These are phyloP conservation scores for Tethea ocularis DNA, from an alignment of 2,888 invertebrate genomes.

Conservation along the genomic window DNA sequence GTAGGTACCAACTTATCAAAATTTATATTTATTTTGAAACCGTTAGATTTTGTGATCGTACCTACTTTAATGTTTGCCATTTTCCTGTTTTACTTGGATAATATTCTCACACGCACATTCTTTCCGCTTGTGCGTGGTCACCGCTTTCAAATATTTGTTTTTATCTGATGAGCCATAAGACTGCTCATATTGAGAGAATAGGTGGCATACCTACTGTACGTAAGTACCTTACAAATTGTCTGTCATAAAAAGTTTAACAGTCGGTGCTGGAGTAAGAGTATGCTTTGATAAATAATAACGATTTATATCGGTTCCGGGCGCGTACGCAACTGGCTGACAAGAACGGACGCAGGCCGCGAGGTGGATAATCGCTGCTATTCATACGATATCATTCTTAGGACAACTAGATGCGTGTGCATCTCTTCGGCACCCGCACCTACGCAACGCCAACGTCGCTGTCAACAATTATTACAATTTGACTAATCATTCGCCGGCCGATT, in stretches of 20 bases:
- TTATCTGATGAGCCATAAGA: constrained; percentile 33
- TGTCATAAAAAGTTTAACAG: constrained; percentile 15
- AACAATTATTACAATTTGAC: constrained; percentile 84
- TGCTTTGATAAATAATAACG: constrained; percentile 10
- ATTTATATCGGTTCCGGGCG: constrained; percentile 59
- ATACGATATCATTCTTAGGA: constrained; percentile 79
- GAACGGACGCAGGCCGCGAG: constrained; percentile 40
- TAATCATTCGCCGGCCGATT: constrained; percentile 78
- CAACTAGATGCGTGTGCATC: constrained; percentile 81
- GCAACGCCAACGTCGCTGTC: constrained; percentile 77
- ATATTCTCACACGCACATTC: constrained; percentile 74
- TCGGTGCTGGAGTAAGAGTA: constrained; percentile 37
- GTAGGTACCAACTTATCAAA: constrained; percentile 45
- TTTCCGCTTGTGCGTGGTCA: constrained; percentile 83
- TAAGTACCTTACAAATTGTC: neutral
- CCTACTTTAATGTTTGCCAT: constrained; percentile 70
- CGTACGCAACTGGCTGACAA: constrained; percentile 57
- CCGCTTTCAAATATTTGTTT: constrained; percentile 67
- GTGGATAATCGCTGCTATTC: constrained; percentile 49
- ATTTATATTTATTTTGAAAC: constrained; percentile 43
- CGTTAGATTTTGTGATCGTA: constrained; percentile 71
- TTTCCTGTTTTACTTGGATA: constrained; percentile 67
- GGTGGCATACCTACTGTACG: no score
- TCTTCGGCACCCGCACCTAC: constrained; percentile 76
- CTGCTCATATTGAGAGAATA: neutral